These are phyloP conservation scores for Corynorhinus townsendii DNA, from an alignment of 2,113 vertebrate species.

Conservation along the genomic window DNA sequence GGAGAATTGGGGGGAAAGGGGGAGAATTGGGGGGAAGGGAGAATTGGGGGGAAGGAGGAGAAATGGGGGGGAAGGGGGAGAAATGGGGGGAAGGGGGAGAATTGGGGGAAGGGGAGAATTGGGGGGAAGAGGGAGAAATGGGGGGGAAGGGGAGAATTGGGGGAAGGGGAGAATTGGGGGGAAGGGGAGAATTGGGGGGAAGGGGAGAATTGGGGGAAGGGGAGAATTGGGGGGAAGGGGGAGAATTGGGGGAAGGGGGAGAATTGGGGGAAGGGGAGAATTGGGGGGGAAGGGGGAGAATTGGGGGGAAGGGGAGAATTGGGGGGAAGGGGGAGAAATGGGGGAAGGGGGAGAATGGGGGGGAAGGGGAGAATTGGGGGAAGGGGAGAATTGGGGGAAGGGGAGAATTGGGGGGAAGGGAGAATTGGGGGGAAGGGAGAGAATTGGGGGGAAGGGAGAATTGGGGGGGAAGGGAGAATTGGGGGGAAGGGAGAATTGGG, in stretches of 20 bases:
- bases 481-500: not conserved
- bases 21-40: no score
- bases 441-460: not conserved
- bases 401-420: no score
- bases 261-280: not conserved
- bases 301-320: not conserved
- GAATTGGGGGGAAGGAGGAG: no score
- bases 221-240: no score
- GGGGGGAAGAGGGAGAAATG: no score
- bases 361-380: not conserved
- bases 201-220: not conserved
- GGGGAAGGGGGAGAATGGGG: not conserved
- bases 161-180: not conserved
- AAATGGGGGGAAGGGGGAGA: not conserved
- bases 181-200: not conserved
- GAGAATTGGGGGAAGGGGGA: not conserved
- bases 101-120: no score
- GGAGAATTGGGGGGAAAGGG: not conserved
- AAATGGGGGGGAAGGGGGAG: not conserved
- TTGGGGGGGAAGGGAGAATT: no score
- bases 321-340: not conserved
- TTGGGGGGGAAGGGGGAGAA: rapidly evolving
- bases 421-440: not conserved
- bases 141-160: not conserved
- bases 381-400: not conserved